phyloP scores from a whole-genome alignment of 2,113 vertebrate genomes.

The Struthidea cinerea region DNA sequence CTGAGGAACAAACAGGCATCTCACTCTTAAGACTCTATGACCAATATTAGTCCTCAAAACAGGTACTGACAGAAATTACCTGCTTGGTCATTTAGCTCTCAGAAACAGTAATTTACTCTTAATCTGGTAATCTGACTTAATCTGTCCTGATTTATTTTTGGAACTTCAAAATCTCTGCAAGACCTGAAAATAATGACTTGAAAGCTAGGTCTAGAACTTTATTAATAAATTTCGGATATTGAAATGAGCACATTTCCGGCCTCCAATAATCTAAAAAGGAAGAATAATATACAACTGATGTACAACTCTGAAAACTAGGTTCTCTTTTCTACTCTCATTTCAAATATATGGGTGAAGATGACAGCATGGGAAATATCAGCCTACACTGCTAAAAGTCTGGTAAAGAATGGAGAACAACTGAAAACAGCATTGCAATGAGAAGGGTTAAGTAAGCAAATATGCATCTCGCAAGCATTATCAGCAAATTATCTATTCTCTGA shows the following conservation, averaged over 20 bases:
- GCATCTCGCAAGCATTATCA: neutral
- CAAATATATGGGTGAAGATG: neutral
- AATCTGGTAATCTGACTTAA: neutral
- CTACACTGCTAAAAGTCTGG: neutral
- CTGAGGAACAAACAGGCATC: neutral
- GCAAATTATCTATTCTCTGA: neutral
- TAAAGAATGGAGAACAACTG: neutral
- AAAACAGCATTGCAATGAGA: neutral
- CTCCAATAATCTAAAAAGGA: neutral
- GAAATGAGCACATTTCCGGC: neutral
- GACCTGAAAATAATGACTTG: neutral
- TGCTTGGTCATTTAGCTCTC: neutral
- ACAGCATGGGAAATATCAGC: neutral
- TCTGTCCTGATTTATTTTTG: neutral
- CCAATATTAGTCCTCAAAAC: neutral
- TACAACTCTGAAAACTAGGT: neutral
- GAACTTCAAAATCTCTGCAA: neutral
- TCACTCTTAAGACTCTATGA: neutral
- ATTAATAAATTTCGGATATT: neutral
- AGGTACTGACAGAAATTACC: neutral
- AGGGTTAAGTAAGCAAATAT: neutral
- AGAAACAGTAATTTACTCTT: neutral
- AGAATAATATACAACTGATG: neutral
- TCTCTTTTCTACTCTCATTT: neutral
- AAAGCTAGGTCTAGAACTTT: neutral